Evolutionary conservation across 92 coral and sea anemone species (phyloP), one percentile per base, ranked within the genome.

Genomic region (Phenganax marumi): DNA sequence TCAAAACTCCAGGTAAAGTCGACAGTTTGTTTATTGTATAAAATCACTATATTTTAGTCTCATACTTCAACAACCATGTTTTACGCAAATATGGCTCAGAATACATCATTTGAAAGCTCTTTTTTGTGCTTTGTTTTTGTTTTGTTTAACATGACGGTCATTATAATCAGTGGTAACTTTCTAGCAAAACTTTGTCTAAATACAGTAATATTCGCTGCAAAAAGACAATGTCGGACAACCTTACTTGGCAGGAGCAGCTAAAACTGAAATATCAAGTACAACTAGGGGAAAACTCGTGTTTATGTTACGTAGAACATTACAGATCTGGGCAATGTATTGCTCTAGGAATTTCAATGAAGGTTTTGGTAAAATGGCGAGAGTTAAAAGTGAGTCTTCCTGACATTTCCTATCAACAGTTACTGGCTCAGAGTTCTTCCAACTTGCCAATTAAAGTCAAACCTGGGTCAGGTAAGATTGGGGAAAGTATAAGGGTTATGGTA

Each of bases 161-260:
- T n/a, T n/a, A n/a, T n/a, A n/a, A n/a, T n/a, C n/a, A n/a, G n/a
- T n/a, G n/a, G n/a, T n/a, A n/a, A n/a, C n/a, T n/a, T n/a, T n/a
- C n/a, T n/a, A n/a, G n/a, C n/a, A n/a, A n/a, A n/a, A n/a, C n/a
- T n/a, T n/a, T n/a, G n/a, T n/a, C n/a, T n/a, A n/a, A n/a, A n/a
- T n/a, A n/a, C n/a, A n/a, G n/a, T n/a, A n/a, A n/a, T n/a, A n/a
- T n/a, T n/a, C n/a, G n/a, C n/a, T n/a, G n/a, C n/a, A n/a, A n/a
- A n/a, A n/a, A n/a, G n/a, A n/a, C n/a, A n/a, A n/a, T n/a, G n/a
- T n/a, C n/a, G n/a, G n/a, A n/a, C n/a, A n/a, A n/a, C n/a, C n/a
- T n/a, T n/a, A n/a, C n/a, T n/a, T n/a, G n/a, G n/a, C n/a, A 68
- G 26, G 86, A 71, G 75, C 55, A 71, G 52, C 86, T 83, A 68